Evolutionary conservation across 2,113 vertebrate genomes (phyloP).

Genomic region (Oplegnathus fasciatus): DNA sequence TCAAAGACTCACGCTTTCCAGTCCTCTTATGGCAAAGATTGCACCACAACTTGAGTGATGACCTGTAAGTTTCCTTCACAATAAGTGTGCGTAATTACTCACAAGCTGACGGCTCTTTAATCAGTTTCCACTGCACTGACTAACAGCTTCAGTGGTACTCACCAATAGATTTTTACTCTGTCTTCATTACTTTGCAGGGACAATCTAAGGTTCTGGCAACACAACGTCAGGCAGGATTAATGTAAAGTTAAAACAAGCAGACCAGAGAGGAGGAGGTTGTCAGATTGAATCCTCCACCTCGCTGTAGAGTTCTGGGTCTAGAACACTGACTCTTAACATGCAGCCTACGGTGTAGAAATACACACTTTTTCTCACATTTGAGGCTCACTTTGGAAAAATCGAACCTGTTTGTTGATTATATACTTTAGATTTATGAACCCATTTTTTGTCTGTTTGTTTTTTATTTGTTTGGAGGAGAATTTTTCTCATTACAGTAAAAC

Average conservation of each 20-base stretch:
- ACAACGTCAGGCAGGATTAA: constrained; percentile 15
- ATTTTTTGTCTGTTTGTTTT: neutral
- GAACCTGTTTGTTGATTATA: neutral
- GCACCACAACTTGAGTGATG: neutral
- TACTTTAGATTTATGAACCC: neutral
- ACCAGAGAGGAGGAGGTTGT: neutral
- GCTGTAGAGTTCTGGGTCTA: neutral
- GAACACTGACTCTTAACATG: neutral
- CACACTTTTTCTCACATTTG: neutral
- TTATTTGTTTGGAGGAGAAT: neutral
- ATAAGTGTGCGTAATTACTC: constrained; percentile 32
- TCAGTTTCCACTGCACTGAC: neutral
- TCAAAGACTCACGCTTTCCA: constrained; percentile 20
- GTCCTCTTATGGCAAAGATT: constrained; percentile 34
- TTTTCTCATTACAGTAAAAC: neutral
- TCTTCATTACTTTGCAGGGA: neutral
- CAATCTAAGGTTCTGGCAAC: neutral
- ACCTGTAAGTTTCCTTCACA: neutral
- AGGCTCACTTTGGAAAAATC: neutral
- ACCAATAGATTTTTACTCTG: constrained; percentile 10
- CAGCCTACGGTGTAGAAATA: neutral
- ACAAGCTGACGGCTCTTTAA: constrained; percentile 19
- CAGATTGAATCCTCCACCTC: neutral
- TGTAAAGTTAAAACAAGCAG: constrained; percentile 14
- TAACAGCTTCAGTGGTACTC: constrained; percentile 4